Evolutionary conservation across 1,140 invertebrate genomes (phyloP).

Genomic region (Plodia interpunctella): DNA sequence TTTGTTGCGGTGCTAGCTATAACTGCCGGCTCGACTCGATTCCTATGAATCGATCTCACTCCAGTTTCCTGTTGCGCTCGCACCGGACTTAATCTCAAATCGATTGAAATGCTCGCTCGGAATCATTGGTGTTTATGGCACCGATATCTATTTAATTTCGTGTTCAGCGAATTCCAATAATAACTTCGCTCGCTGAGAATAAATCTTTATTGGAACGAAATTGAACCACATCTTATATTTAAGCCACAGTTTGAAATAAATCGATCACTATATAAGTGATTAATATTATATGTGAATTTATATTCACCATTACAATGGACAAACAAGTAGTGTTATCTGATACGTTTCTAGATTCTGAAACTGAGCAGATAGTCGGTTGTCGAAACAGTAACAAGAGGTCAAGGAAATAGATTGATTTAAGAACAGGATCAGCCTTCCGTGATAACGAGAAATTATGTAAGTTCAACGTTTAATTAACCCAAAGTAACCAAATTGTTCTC

Average conservation of each 20-base stretch:
- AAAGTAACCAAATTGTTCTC: slow-evolving; percentile 10
- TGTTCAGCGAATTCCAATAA: slow-evolving; percentile 13
- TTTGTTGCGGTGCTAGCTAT: slow-evolving; percentile 65
- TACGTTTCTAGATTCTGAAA: background rate
- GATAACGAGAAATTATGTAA: slow-evolving; percentile 12
- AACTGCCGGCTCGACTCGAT: slow-evolving; percentile 56
- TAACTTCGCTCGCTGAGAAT: background rate
- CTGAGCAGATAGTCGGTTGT: background rate
- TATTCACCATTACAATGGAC: too few relatives aligned
- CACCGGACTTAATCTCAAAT: slow-evolving; percentile 61
- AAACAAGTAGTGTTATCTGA: too few relatives aligned
- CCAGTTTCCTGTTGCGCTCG: slow-evolving; percentile 65
- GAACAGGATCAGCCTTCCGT: background rate
- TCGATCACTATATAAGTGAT: too few relatives aligned
- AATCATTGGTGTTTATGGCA: slow-evolving; percentile 31
- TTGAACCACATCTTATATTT: background rate
- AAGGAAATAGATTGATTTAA: slow-evolving; percentile 10
- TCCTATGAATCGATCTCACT: slow-evolving; percentile 66
- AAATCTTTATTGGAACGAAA: background rate
- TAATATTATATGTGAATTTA: too few relatives aligned
- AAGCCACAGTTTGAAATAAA: background rate
- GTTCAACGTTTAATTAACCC: slow-evolving; percentile 12
- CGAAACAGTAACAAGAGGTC: slow-evolving; percentile 10
- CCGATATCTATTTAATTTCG: slow-evolving; percentile 44
- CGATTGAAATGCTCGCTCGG: slow-evolving; percentile 48